These are phyloP conservation scores for Hydriomena furcata DNA, from an alignment of 2,888 invertebrate species.

Conservation along the genomic window DNA sequence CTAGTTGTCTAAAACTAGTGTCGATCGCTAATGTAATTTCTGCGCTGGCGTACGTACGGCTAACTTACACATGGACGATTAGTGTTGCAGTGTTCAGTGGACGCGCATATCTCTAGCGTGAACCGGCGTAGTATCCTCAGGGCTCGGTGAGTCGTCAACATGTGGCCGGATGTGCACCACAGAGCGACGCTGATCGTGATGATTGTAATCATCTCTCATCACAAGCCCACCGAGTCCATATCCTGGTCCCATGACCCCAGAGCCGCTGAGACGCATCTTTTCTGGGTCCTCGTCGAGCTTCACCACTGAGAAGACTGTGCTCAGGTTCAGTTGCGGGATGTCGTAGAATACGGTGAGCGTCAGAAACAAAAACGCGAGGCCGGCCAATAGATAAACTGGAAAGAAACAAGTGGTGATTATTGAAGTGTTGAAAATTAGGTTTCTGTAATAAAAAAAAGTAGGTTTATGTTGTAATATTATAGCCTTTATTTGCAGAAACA, in stretches of 20 bases:
- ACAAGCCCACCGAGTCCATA: constrained; percentile 74
- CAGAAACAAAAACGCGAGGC: constrained; percentile 93
- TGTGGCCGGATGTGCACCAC: constrained; percentile 87
- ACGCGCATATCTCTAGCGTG: constrained; percentile 83
- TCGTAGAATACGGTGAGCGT: constrained; percentile 93
- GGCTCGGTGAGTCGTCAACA: constrained; percentile 87
- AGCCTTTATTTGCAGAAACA: too few species aligned
- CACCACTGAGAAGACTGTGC: constrained; percentile 89
- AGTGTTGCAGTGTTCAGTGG: constrained; percentile 59
- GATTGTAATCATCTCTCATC: constrained; percentile 74
- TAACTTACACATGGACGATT: not conserved
- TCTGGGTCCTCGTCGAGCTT: constrained; percentile 85
- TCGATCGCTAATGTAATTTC: not conserved
- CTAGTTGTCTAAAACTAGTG: too few species aligned
- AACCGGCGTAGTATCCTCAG: constrained; percentile 86
- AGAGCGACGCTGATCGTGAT: constrained; percentile 82
- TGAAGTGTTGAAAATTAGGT: too few species aligned
- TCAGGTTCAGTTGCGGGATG: constrained; percentile 94
- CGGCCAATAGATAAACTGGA: constrained; percentile 91
- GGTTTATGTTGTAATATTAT: too few species aligned
- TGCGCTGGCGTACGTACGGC: not conserved
- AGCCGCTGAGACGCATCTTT: constrained; percentile 86
- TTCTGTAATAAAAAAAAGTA: too few species aligned
- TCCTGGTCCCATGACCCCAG: constrained; percentile 73
- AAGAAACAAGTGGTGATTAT: not conserved